Percentiles rank a stretch among this genome's conserved stretches.
Evolutionary conservation across 1,140 invertebrate genomes (phyloP).

Genomic region (Theocolax elegans): DNA sequence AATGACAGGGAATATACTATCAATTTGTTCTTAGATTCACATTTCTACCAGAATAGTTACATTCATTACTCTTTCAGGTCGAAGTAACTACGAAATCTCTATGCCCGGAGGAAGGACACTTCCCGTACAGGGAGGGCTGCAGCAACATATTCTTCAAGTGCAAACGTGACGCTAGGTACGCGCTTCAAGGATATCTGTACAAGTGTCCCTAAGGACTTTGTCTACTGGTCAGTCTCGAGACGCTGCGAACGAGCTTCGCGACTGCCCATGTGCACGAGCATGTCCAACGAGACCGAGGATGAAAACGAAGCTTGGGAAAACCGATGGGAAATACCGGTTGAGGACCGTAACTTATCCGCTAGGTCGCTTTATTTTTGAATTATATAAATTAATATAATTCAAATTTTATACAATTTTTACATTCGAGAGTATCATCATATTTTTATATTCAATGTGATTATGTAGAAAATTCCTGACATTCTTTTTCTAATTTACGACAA

Average conservation of each 20-base stretch:
- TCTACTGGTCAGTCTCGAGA: constrained; percentile 81
- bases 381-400: neutral
- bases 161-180: constrained; percentile 64
- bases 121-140: constrained; percentile 74
- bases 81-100: constrained; percentile 69
- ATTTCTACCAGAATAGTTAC: too few species aligned
- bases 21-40: too few species aligned
- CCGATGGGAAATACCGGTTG: constrained; percentile 58
- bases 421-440: neutral
- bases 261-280: constrained; percentile 70
- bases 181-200: constrained; percentile 77
- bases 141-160: constrained; percentile 82
- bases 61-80: constrained; percentile 71
- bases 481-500: neutral
- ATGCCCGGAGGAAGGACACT: constrained; percentile 78
- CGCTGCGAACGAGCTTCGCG: constrained; percentile 75
- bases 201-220: constrained; percentile 80
- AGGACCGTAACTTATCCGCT: constrained; percentile 58
- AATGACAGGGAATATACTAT: too few species aligned
- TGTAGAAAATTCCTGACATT: neutral
- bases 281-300: constrained; percentile 45
- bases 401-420: too few species aligned
- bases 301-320: constrained; percentile 51
- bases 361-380: constrained; percentile 27
- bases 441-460: neutral